phyloP scores from a whole-genome alignment of 2,888 invertebrate species.

The Pristionchus exspectatus region DNA sequence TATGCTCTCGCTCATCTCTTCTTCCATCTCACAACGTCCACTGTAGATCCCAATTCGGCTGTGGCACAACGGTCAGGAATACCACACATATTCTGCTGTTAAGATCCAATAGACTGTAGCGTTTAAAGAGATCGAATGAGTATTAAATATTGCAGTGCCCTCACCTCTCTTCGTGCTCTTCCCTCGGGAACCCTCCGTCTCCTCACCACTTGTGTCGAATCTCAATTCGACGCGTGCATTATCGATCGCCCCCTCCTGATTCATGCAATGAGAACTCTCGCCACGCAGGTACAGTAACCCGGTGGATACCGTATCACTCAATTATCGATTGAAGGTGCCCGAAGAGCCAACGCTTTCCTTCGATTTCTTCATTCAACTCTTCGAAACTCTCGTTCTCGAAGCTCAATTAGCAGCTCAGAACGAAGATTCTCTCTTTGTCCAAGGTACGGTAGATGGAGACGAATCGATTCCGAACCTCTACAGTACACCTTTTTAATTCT shows the following conservation, averaged over 20 bases:
- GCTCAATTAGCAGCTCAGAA: constrained; percentile 86
- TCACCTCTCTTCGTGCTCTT: constrained; percentile 74
- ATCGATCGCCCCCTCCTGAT: constrained; percentile 96
- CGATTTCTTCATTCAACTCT: constrained; percentile 96
- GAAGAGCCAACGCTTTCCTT: constrained; percentile 93
- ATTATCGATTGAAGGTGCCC: constrained; percentile 82
- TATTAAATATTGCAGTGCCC: constrained; percentile 68
- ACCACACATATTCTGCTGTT: too few species aligned
- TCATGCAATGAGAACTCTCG: constrained; percentile 94
- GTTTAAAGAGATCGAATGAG: too few species aligned
- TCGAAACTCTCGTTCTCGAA: constrained; percentile 95
- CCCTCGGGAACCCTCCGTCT: constrained; percentile 70
- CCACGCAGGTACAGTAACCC: constrained; percentile 84
- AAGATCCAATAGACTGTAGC: too few species aligned
- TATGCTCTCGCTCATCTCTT: constrained; percentile 93
- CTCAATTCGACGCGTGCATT: constrained; percentile 97
- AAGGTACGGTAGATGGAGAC: constrained; percentile 58
- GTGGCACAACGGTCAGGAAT: constrained; percentile 87
- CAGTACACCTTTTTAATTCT: not conserved
- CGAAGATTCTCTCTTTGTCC: constrained; percentile 70
- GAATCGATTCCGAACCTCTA: not conserved
- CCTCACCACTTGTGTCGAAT: constrained; percentile 87
- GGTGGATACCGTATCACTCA: not conserved
- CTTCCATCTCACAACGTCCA: constrained; percentile 94
- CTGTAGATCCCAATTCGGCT: constrained; percentile 95